A percentile compares a stretch with the other conserved stretches of the same genome.
phyloP scores from a whole-genome alignment of 30 jellyfish, hydroid and myxozoan species.

The Turritopsis dohrnii region DNA sequence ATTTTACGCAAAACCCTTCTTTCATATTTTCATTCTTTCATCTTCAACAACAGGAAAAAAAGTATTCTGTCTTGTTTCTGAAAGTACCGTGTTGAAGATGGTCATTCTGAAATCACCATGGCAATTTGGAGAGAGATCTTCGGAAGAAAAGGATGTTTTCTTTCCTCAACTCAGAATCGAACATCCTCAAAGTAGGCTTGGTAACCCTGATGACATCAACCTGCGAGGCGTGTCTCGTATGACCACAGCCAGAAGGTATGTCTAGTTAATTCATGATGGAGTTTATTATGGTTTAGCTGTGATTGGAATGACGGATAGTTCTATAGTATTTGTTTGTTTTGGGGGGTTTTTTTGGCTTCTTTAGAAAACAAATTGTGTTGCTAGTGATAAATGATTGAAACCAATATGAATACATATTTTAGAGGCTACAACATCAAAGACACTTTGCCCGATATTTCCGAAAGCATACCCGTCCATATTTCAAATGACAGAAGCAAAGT shows the following conservation, averaged over 20 bases:
- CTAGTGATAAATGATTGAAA: no score
- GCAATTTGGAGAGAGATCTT: constrained; percentile 23
- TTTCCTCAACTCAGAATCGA: constrained; percentile 69
- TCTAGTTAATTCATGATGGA: neutral
- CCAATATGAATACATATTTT: no score
- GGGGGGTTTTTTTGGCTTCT: no score
- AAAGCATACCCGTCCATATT: constrained; percentile 15
- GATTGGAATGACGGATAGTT: no score
- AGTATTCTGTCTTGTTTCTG: no score
- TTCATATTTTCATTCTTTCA: no score
- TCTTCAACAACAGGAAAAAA: no score
- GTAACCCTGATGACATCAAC: constrained; percentile 59
- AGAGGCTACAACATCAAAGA: neutral
- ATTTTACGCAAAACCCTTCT: no score
- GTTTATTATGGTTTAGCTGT: neutral
- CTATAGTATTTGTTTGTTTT: no score
- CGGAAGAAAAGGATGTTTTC: neutral
- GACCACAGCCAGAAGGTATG: neutral
- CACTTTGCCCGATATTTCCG: constrained; percentile 21
- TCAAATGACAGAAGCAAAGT: constrained; percentile 45
- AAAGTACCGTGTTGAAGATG: neutral
- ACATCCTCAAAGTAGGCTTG: constrained; percentile 65
- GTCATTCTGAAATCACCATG: constrained; percentile 21
- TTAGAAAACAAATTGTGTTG: no score
- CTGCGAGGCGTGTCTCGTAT: constrained; percentile 66